Conservation (phyloP, 2,797 vertebrate genomes). For the Petrocephalus schoutedeni region DNA sequence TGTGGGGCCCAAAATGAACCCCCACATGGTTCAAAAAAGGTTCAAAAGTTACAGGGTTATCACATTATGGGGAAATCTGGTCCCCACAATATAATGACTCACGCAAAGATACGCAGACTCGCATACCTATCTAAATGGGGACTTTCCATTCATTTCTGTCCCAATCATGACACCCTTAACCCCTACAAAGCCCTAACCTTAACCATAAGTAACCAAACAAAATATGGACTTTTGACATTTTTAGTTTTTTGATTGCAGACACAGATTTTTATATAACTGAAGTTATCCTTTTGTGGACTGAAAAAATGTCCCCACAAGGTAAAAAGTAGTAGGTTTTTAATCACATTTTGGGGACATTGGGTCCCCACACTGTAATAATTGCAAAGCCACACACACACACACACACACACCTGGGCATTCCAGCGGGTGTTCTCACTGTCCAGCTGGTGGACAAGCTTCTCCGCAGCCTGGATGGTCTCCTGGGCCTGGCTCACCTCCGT, state of each 20-base stretch:
- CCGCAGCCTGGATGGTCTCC: constrained; percentile 82
- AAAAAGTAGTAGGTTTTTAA: too few relatives aligned
- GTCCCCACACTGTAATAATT: background rate
- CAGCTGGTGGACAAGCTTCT: constrained; percentile 82
- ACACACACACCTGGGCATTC: constrained; percentile 75
- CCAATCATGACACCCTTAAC: too few relatives aligned
- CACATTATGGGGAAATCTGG: background rate
- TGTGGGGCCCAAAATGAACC: background rate
- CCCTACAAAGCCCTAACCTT: too few relatives aligned
- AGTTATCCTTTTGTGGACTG: too few relatives aligned
- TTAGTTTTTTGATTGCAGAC: too few relatives aligned
- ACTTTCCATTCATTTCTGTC: background rate
- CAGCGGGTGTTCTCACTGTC: constrained; percentile 88
- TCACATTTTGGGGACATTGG: too few relatives aligned
- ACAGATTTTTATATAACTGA: too few relatives aligned
- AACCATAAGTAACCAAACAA: too few relatives aligned
- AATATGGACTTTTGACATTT: too few relatives aligned
- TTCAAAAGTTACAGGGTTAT: background rate
- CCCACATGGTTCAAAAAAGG: background rate
- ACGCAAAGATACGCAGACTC: too few relatives aligned
- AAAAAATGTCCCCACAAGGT: too few relatives aligned
- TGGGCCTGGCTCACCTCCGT: constrained; percentile 85
- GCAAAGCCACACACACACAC: background rate
- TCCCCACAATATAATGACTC: background rate
- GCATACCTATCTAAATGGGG: too few relatives aligned